Evolutionary conservation across 2,797 vertebrate genomes (phyloP), one percentile per base, ranked within the genome.

Genomic region (Micromesistius poutassou): DNA sequence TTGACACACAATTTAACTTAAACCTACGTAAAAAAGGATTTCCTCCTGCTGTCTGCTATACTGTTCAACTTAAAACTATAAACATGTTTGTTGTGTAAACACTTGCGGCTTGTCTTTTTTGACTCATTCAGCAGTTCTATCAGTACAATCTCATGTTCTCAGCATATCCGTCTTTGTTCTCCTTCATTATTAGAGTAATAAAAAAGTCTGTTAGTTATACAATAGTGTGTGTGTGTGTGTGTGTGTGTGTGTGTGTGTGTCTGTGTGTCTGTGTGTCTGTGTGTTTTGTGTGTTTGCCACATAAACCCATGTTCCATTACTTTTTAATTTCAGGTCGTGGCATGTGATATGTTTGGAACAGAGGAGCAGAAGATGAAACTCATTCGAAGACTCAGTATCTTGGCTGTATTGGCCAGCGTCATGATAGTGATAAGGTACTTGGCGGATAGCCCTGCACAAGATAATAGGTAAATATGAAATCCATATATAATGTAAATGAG

Each of bases 401-500:
- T 94, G 13, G 87, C 93, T 0, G 89, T 96, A 33, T 76, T 97
- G 82, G 94, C 93, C 84, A 96, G 94, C 81, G 86, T 96, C 82
- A 93, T 95, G 82, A 86, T 97, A 85, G 82, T 95, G 68, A 86
- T 98, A 10, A 28, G 25, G 3, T 98, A 97, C 89, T 94, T 92
- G 83, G 91, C 95, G 0, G 92, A 86, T 0, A 77, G 80, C 0
- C 87, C 93, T 3, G 87, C 88, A 35, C 92, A 89, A 38, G 73
- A 87, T 30, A 91, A 72, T 92, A 90, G 95, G 96, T 96, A 76
- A 84, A 72, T 7, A 79, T 74, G 55, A 13, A 35, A 22, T 25
- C 28, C 12, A 14, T 40, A 68, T 30, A 28, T 25, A 68, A 28
- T 68, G 62, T 68, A 68, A 30, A 62, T 62, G 1, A 16, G 50